These are phyloP conservation scores for Patiria pectinifera DNA, from an alignment of 53 echinoderm and acorn worm species.

Conservation along the genomic window DNA sequence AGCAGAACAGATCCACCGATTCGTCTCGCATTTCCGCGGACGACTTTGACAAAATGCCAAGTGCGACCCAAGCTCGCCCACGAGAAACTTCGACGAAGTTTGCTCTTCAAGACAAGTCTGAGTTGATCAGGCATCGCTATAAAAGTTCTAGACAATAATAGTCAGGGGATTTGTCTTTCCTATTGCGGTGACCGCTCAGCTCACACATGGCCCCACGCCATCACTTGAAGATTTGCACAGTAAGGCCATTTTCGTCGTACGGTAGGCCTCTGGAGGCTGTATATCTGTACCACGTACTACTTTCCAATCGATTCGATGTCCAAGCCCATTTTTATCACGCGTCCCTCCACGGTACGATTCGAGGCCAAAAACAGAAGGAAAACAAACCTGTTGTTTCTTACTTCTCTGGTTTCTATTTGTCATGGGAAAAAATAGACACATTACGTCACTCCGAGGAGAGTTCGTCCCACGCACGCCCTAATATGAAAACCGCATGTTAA, in stretches of 20 bases:
- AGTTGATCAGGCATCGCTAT: too few species aligned
- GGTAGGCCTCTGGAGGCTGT: neutral
- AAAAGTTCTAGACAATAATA: too few species aligned
- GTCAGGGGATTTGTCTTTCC: neutral
- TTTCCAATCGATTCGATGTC: neutral
- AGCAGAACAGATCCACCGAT: neutral
- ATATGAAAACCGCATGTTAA: neutral
- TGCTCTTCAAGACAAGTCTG: neutral
- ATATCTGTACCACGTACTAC: neutral
- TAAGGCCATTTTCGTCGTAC: neutral
- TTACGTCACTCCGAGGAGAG: neutral
- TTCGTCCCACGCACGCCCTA: neutral
- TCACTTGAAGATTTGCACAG: neutral
- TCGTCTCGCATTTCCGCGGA: neutral
- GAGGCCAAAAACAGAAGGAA: neutral
- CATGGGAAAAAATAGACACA: neutral
- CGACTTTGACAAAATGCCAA: neutral
- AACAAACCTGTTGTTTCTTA: neutral
- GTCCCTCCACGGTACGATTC: neutral
- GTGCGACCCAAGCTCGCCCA: neutral
- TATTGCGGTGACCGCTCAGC: neutral
- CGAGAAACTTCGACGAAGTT: neutral
- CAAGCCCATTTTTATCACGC: neutral
- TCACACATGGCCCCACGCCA: neutral
- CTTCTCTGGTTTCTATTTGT: neutral